Base-by-base conservation (phyloP, 2,888 invertebrate genomes). In the Imbricaverruca yamaguchii region DNA sequence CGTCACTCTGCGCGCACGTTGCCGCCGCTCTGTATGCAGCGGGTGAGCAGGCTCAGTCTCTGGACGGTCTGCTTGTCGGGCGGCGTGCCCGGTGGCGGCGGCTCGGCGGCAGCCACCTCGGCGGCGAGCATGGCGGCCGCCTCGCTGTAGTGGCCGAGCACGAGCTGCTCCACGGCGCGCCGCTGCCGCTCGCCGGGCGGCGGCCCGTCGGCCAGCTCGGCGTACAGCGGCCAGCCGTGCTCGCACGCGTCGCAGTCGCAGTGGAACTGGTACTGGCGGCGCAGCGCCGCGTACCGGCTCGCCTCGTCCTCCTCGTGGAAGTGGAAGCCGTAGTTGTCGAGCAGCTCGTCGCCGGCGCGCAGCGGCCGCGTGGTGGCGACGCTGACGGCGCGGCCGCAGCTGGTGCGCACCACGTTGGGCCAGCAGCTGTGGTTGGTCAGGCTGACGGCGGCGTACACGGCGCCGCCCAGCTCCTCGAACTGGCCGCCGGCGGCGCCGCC, bases 251-350 rank as follows among this genome's bases (percentile, higher is more conserved):
- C 85, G 83, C 89, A 89, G 18, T 82, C 82, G 81, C 89, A 89
- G 0, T 85, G 80, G 83, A 89, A 89, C 83, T 87, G 86, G 84
- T 89, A 89, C 82, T 89, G 89, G 56, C 85, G 85, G 74, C 85
- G 83, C 23, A 89, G 85, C 80, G 85, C 84, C 63, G 86, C 84
- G 77, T 86, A 86, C 63, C 89, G 86, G 56, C 86, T 85, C 11
- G 85, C 82, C 81, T 84, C 84, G 4, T 84, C 80, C 53, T 86
- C 86, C 10, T 84, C 86, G 10, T 89, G 85, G 84, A 87, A 89
- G 78, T 87, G 87, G 15, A 88, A 88, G n/a, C 89, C 89, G 81
- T 89, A 89, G 81, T 88, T 88, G 83, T 89, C 89, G 2, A 88
- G 84, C 57, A 89, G 86, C 84, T 89, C 89, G 53, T 86, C 85